Evolutionary conservation across 2,888 invertebrate species (phyloP).

Genomic region (Nineta flava): DNA sequence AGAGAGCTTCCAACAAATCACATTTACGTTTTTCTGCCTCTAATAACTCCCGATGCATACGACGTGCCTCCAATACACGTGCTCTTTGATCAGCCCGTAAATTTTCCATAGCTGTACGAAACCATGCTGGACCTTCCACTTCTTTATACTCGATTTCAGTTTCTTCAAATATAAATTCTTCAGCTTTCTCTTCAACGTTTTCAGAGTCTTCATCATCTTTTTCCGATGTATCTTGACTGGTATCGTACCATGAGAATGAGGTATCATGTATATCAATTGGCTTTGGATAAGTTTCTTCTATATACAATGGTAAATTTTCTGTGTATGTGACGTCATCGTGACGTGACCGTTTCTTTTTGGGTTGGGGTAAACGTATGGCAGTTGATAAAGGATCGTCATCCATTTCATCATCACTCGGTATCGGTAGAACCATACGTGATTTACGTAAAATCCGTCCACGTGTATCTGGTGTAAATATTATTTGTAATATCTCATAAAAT

Average conservation of each 20-base stretch:
- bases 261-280: not conserved
- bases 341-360: not conserved
- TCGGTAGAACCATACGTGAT: not conserved
- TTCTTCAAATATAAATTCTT: constrained; percentile 1
- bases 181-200: not conserved
- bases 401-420: not conserved
- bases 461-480: constrained; percentile 10
- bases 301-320: not conserved
- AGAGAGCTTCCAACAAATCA: constrained; percentile 8
- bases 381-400: not conserved
- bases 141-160: not conserved
- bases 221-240: not conserved
- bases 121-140: constrained; percentile 8
- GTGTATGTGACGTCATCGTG: too few species aligned
- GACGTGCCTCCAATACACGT: constrained; percentile 6
- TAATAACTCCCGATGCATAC: constrained; percentile 7
- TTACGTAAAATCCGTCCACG: constrained; percentile 7
- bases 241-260: not conserved
- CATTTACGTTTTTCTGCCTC: constrained; percentile 9
- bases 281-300: not conserved
- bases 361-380: not conserved
- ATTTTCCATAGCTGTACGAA: constrained; percentile 7
- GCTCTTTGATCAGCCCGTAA: constrained; percentile 7
- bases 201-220: not conserved
- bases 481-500: constrained; percentile 10